Conservation (phyloP, 2,113 vertebrate genomes). For the zebrafish (Danio rerio) region GRCz12tu NC_133194.1:9453001-9453500, state of each 20-base stretch:
- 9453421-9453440: too few relatives aligned
- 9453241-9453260: neutral
- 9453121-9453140: neutral
- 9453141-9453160: conserved; percentile 11
- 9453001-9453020: neutral
- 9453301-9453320: neutral
- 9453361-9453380: neutral
- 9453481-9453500: too few relatives aligned
- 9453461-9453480: too few relatives aligned
- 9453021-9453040: neutral
- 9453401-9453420: too few relatives aligned
- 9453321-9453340: neutral
- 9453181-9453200: neutral
- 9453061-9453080: neutral
- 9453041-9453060: neutral
- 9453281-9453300: conserved; percentile 1
- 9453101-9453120: neutral
- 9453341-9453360: neutral
- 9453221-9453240: neutral
- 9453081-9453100: conserved; percentile 3
- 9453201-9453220: neutral
- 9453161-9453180: neutral
- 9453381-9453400: neutral
- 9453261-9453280: neutral
- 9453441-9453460: too few relatives aligned